Base-by-base conservation (phyloP, 2,113 vertebrate species). In the Capricornis sumatraensis region DNA sequence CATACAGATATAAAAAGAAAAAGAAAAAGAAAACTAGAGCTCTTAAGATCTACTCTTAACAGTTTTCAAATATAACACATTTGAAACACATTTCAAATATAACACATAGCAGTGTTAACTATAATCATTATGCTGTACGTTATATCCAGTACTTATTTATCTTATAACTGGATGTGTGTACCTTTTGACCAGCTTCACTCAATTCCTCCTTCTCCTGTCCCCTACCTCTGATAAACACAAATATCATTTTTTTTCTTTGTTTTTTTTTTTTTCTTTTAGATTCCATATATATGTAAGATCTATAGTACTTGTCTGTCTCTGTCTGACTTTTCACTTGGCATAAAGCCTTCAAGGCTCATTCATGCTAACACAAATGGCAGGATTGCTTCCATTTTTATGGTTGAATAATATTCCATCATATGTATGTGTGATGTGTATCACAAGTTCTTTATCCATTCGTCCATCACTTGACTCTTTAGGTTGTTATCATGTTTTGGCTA, bases 61-160 rank as follows among this genome's bases (percentile, higher is more conserved):
- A 81, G 23, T 10, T 84, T 71, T 74, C 36, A 74, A 40, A 40
- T 74, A 25, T 40, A 40, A 25, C 36, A 74, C 36, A 13, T 40
- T 74, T 74, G 19, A 74, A 74, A 74, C 67, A 74, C n/a, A 40
- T 74, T 83, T n/a, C 36, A 25, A 33, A 53, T 55, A 25, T 17
- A 55, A 52, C 17, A 53, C 30, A 3, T 7, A 64, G 19, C 81
- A 28, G 36, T 45, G 60, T 55, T 33, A 27, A 33, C 91, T 55
- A 9, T 13, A 43, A 36, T 67, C n/a, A 16, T 43, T 28, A 45
- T 12, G 13, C 36, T 40, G 14, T n/a, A 33, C 0, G 0, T 55
- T 43, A 67, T 50, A 12, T 21, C 47, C 47, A 36, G 21, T 27
- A 53, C 25, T 64, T 64, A 11, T 7, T 40, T 36, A 10, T 47